These are phyloP conservation scores for Gymnoscopelus microlampas DNA, from an alignment of 2,797 vertebrate species.

Conservation along the genomic window DNA sequence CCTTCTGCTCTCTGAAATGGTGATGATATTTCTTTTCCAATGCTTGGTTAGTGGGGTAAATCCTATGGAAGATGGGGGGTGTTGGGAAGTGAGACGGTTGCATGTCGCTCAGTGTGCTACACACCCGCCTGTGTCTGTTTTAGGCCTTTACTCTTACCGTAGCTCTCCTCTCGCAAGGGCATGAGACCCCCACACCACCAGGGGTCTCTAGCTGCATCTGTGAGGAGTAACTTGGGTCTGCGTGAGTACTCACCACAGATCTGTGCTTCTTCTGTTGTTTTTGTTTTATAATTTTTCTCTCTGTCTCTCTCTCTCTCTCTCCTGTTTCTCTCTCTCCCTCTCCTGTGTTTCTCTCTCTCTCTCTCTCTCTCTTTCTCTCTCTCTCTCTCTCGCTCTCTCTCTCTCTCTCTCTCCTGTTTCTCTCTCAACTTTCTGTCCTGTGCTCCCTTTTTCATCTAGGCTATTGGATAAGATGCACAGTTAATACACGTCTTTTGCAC, in stretches of 20 bases:
- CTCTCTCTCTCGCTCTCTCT: slow-evolving; percentile 32
- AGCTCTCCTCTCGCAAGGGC: slow-evolving; percentile 94
- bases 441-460: slow-evolving; percentile 47
- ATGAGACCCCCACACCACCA: slow-evolving; percentile 97
- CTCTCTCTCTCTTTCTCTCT: slow-evolving; percentile 23
- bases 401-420: slow-evolving; percentile 32
- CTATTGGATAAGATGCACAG: slow-evolving; percentile 34
- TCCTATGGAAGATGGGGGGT: slow-evolving; percentile 26
- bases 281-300: slow-evolving; percentile 36
- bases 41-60: slow-evolving; percentile 31
- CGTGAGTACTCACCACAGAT: slow-evolving; percentile 97
- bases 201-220: slow-evolving; percentile 97
- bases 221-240: slow-evolving; percentile 97
- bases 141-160: slow-evolving; percentile 92
- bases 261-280: slow-evolving; percentile 52
- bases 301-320: slow-evolving; percentile 33
- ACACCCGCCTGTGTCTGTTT: slow-evolving; percentile 99
- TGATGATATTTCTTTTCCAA: slow-evolving; percentile 13
- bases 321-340: slow-evolving; percentile 15
- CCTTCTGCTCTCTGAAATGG: slow-evolving; percentile 22
- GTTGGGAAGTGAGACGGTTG: slow-evolving; percentile 55
- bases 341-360: slow-evolving; percentile 47
- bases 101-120: slow-evolving; percentile 95
- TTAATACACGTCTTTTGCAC: slow-evolving; percentile 24
- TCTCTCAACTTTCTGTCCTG: slow-evolving; percentile 33